Conservation (phyloP, 64 coral and sea anemone species). For the Catalaphyllia jardinei region DNA sequence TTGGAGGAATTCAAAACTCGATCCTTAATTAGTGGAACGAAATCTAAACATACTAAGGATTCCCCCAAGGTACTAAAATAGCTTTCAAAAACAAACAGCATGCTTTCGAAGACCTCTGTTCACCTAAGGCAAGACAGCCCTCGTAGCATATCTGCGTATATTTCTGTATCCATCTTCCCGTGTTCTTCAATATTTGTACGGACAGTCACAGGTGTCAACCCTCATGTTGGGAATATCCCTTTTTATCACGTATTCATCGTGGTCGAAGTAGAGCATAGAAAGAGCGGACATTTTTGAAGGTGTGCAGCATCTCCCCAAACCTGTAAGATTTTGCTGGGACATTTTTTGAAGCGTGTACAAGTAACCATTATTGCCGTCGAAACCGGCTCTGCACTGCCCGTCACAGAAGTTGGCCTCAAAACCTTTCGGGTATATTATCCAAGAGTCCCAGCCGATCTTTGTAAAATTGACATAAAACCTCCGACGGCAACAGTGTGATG, state of each 20-base stretch:
- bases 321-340: too few species aligned
- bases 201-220: neutral
- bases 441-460: constrained; percentile 27
- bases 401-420: constrained; percentile 14
- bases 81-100: constrained; percentile 18
- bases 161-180: neutral
- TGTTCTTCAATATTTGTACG: neutral
- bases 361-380: neutral
- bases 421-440: constrained; percentile 9
- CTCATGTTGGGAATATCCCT: neutral
- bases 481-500: neutral
- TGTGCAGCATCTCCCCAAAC: neutral
- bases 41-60: constrained; percentile 32
- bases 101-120: constrained; percentile 1
- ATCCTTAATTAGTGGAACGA: neutral
- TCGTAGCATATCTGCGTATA: neutral
- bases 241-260: neutral
- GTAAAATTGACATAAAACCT: neutral
- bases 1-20: constrained; percentile 13
- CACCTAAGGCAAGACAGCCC: neutral
- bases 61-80: neutral
- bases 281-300: neutral
- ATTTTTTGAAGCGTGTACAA: neutral
- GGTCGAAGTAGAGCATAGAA: constrained; percentile 7
- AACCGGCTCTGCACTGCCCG: neutral